Base-by-base conservation (phyloP, 2,113 vertebrate genomes). In the Calyptommatus sinebrachiatus region DNA sequence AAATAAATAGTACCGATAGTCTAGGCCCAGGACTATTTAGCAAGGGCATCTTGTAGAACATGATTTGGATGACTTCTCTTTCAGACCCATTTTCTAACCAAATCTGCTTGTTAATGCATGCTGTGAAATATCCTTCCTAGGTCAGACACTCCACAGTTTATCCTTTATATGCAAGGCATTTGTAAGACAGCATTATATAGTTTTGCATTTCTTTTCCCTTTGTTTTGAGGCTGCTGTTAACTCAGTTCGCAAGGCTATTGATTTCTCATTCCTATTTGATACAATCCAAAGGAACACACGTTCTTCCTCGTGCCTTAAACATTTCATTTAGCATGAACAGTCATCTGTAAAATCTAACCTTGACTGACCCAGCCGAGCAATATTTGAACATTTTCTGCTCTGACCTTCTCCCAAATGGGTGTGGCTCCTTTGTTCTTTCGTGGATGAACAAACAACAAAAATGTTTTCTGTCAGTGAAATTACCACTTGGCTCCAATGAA, bases 371-470 rank as follows among this genome's bases (percentile, higher is more conserved):
- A 22, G 73, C 79, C 12, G 11, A 1, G 57, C 57, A 83, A 77
- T 85, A 78, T 77, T 83, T 86, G 50, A 86, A 31, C 57, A 24
- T 46, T 88, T 89, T 86, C 84, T 77, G 18, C 68, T 81, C 73
- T 35, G 67, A 84, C 70, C 4, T 81, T 88, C 83, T 79, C 76
- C 71, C 80, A 79, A 85, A 67, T 86, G 86, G 87, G 88, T 91
- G 87, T 71, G n/a, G 60, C 76, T 90, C 81, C 87, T 92, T 90
- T 94, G 78, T 89, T 88, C 72, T 90, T 89, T 82, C 67, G 83
- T 90, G 86, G 91, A 90, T 80, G 89, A 88, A 79, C 88, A 94
- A 85, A 87, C 86, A 85, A 88, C 65, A 28, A 89, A 92, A 94
- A 87, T 78, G 85, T 77, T 91, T 84, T 92, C 87, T 84, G 83